Percentiles rank a stretch among this genome's conserved stretches.
phyloP scores from a whole-genome alignment of 2,888 invertebrate genomes.

The Nephrotoma appendiculata region DNA sequence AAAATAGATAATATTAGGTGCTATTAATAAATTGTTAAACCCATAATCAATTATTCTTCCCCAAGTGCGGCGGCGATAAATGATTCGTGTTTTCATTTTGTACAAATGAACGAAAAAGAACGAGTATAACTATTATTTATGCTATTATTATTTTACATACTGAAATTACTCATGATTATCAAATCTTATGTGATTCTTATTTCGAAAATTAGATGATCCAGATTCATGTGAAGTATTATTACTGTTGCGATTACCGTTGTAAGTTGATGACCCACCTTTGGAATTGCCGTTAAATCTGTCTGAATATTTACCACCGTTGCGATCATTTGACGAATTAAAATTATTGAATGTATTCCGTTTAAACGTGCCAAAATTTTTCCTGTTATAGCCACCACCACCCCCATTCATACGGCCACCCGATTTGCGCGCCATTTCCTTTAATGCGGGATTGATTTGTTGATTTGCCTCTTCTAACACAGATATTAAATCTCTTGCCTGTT shows the following conservation, averaged over 20 bases:
- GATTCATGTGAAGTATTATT: background rate
- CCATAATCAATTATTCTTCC: background rate
- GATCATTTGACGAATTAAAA: background rate
- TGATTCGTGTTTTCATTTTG: background rate
- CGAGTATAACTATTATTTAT: background rate
- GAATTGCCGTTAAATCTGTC: background rate
- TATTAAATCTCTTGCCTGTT: constrained; percentile 78
- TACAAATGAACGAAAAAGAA: background rate
- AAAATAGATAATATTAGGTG: background rate
- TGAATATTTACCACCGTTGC: background rate
- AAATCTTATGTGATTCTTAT: constrained; percentile 1
- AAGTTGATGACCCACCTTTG: background rate
- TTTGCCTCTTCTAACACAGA: constrained; percentile 83
- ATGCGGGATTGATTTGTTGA: constrained; percentile 76
- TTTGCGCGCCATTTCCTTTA: constrained; percentile 62
- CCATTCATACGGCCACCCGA: constrained; percentile 44
- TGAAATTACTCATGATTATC: background rate
- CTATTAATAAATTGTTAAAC: background rate
- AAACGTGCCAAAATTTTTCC: constrained; percentile 35
- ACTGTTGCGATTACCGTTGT: background rate
- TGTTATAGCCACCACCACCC: constrained; percentile 36
- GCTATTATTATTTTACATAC: background rate
- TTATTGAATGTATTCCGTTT: constrained; percentile 26
- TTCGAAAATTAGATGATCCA: background rate
- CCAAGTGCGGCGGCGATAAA: background rate